Conservation (phyloP, 1,140 invertebrate genomes). For the Octopus sinensis region DNA sequence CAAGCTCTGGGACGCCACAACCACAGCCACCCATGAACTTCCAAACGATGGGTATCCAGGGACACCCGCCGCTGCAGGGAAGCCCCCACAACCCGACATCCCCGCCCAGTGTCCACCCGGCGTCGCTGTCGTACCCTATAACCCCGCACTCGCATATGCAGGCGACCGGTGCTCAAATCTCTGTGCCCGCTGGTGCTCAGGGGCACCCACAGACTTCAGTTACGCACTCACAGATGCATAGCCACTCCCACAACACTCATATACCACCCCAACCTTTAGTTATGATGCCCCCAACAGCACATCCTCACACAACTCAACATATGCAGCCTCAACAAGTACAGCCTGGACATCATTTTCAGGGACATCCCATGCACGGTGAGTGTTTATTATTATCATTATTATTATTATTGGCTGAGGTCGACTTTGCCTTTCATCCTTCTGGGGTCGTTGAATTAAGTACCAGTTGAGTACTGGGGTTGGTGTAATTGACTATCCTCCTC, state of each 20-base stretch:
- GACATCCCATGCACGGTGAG: conserved; percentile 10
- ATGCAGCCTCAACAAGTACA: conserved; percentile 9
- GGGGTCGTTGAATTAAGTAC: too few relatives aligned
- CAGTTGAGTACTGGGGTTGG: too few relatives aligned
- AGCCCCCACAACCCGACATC: conserved; percentile 12
- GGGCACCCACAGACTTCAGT: conserved; percentile 3
- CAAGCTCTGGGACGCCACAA: conserved; percentile 10
- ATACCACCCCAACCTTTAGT: not conserved
- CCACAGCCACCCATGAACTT: conserved; percentile 6
- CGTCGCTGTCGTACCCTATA: conserved; percentile 5
- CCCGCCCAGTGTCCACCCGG: conserved; percentile 10
- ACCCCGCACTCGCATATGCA: conserved; percentile 8
- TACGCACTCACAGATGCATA: conserved; percentile 10
- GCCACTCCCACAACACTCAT: not conserved
- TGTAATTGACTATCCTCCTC: too few relatives aligned
- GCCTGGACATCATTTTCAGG: conserved; percentile 12
- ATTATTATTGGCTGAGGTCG: not conserved
- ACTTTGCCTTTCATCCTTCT: too few relatives aligned
- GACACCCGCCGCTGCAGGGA: conserved; percentile 3
- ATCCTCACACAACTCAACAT: not conserved
- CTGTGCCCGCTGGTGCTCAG: not conserved
- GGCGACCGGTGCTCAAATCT: not conserved
- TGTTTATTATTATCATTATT: not conserved
- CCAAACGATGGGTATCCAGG: conserved; percentile 1
- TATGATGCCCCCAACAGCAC: conserved; percentile 9